phyloP scores from a whole-genome alignment of 2,888 invertebrate genomes.

The Lasioglossum vierecki region DNA sequence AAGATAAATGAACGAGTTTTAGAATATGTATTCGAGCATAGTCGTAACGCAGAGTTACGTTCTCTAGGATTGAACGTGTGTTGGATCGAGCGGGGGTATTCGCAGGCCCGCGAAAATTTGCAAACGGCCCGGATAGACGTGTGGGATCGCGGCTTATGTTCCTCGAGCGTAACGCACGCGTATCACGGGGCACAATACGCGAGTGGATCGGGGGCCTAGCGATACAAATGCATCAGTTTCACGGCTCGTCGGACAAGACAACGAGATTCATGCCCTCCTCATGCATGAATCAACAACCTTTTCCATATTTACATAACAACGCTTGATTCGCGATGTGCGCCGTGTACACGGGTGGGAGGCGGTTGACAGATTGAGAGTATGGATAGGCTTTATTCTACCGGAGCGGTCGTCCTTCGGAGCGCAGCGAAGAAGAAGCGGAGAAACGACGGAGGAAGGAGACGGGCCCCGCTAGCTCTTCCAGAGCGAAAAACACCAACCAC shows the following conservation, averaged over 20 bases:
- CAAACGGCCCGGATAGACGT: constrained; percentile 8
- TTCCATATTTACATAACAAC: constrained; percentile 83
- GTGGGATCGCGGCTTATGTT: constrained; percentile 22
- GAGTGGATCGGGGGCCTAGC: constrained; percentile 61
- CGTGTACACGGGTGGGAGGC: constrained; percentile 68
- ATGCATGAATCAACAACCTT: constrained; percentile 83
- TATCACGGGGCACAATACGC: constrained; percentile 43
- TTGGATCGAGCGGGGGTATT: neutral
- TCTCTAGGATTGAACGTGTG: neutral
- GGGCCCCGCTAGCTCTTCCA: constrained; percentile 42
- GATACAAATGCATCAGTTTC: constrained; percentile 83
- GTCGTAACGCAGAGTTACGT: neutral
- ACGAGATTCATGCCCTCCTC: constrained; percentile 80
- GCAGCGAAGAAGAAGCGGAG: constrained; percentile 42
- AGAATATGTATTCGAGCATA: neutral
- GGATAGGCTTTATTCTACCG: constrained; percentile 74
- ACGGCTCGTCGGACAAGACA: constrained; percentile 83
- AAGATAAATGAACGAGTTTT: neutral
- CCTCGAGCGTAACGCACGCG: constrained; percentile 55
- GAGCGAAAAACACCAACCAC: constrained; percentile 27
- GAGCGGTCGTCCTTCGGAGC: constrained; percentile 66
- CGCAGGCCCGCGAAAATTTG: constrained; percentile 2
- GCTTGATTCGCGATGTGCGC: constrained; percentile 71
- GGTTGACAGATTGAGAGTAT: constrained; percentile 81
- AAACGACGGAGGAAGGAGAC: constrained; percentile 44